Evolutionary conservation across 2,797 vertebrate species (phyloP), one percentile per base, ranked within the genome.

Genomic region (Lacerta agilis): DNA sequence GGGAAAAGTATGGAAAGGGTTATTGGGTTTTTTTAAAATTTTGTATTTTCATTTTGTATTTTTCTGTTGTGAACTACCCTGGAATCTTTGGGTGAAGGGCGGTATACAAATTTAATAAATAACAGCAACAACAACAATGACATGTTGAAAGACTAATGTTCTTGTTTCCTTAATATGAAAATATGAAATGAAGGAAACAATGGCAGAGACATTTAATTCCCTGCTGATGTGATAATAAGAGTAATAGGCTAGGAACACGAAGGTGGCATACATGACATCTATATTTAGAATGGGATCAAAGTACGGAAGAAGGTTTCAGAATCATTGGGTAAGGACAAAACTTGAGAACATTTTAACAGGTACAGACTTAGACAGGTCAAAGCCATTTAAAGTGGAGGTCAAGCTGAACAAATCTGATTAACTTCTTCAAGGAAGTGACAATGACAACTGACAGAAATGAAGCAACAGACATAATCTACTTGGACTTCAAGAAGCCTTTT

Each of bases 361-460:
- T 89, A 82, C 2, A 88, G 77, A 80, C 73, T 88, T 58, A 72
- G 88, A 85, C 29, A 93, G 83, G 38, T 94, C 83, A 82, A 85
- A 86, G 18, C 33, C 92, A 89, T 76, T 87, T 88, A 87, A 93
- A 89, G 45, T 72, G 79, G 66, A 91, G 89, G 87, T 93, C 90
- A 95, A 66, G 77, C 76, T 92, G 89, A 94, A 91, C 80, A 95
- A 93, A 95, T 93, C 38, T 92, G 49, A 94, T 94, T 91, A 94
- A 89, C 82, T 93, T 86, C 78, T 94, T 89, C 84, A 71, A 86
- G 38, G 79, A 95, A 94, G 64, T 87, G 64, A 91, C 93, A 93
- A 1, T 86, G 91, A 94, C 87, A 93, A 33, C 81, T 90, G 92
- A 92, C 80, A 92, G 86, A 61, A 93, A 72, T 6, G 17, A 88